Percentiles rank a stretch among this genome's conserved stretches.
These are phyloP conservation scores for Battus philenor DNA, from an alignment of 1,140 invertebrate species.

Conservation along the genomic window DNA sequence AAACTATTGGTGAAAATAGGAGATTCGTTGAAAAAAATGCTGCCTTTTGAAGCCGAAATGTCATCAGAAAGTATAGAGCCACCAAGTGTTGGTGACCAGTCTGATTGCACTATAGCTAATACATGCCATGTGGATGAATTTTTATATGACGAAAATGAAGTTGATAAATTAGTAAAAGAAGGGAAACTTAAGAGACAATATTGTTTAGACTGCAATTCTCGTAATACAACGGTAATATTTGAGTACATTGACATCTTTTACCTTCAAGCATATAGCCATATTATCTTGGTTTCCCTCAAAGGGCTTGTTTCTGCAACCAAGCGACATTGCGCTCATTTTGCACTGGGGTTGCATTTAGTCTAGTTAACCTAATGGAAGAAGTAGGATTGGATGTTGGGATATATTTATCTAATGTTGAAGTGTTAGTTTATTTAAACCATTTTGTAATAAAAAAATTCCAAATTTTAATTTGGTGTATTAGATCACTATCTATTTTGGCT, in stretches of 20 bases:
- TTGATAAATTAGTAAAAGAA: conserved; percentile 79
- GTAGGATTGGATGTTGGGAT: too few relatives aligned
- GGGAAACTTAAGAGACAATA: conserved; percentile 79
- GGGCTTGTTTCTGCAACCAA: too few relatives aligned
- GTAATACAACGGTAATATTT: conserved; percentile 73
- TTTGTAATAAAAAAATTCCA: too few relatives aligned
- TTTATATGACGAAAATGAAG: conserved; percentile 80
- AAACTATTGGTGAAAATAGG: conserved; percentile 71
- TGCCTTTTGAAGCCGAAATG: conserved; percentile 78
- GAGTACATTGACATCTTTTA: too few relatives aligned
- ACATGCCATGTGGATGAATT: conserved; percentile 85
- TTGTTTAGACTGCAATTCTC: conserved; percentile 80
- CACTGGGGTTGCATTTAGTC: too few relatives aligned
- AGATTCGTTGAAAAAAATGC: conserved; percentile 71
- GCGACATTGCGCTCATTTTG: too few relatives aligned
- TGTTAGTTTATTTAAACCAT: not conserved
- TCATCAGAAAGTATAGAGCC: conserved; percentile 76
- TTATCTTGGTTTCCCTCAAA: conserved; percentile 15
- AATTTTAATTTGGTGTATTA: too few relatives aligned
- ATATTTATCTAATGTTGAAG: too few relatives aligned
- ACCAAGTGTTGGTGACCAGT: conserved; percentile 77
- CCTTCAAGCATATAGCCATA: not conserved
- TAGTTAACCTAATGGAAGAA: too few relatives aligned
- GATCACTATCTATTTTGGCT: too few relatives aligned
- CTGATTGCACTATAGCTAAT: conserved; percentile 76